These are phyloP conservation scores for Reticulitermes speratus DNA, from an alignment of 1,140 invertebrate genomes.

Conservation along the genomic window DNA sequence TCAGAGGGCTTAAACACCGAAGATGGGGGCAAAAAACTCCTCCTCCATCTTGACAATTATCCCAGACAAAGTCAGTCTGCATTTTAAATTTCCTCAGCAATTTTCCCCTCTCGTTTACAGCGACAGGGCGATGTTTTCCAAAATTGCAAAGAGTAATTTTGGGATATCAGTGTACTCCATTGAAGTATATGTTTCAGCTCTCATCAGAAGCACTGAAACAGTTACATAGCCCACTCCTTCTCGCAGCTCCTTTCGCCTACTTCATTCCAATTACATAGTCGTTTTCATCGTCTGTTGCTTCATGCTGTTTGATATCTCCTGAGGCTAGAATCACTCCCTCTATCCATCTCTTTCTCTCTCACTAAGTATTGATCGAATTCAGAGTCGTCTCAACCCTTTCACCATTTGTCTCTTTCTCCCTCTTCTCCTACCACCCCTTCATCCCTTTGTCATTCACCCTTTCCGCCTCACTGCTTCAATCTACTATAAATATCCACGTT, in stretches of 20 bases:
- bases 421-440: not conserved
- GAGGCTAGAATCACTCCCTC: not conserved
- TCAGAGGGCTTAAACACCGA: too few relatives aligned
- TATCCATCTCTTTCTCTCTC: not conserved
- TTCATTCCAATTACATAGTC: not conserved
- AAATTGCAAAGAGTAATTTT: too few relatives aligned
- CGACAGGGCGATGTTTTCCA: too few relatives aligned
- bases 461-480: constrained; percentile 2
- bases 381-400: not conserved
- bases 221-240: not conserved
- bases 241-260: not conserved
- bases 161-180: too few relatives aligned
- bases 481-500: not conserved
- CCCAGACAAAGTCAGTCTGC: too few relatives aligned
- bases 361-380: not conserved
- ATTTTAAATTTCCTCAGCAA: too few relatives aligned
- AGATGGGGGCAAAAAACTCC: too few relatives aligned
- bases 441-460: not conserved
- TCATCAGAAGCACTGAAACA: too few relatives aligned
- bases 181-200: too few relatives aligned
- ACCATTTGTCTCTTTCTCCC: not conserved
- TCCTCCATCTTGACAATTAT: too few relatives aligned
- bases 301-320: not conserved
- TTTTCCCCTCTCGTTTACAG: too few relatives aligned
- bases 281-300: not conserved